Conservation (phyloP, 2,113 vertebrate species). For the Kryptolebias marmoratus region DNA sequence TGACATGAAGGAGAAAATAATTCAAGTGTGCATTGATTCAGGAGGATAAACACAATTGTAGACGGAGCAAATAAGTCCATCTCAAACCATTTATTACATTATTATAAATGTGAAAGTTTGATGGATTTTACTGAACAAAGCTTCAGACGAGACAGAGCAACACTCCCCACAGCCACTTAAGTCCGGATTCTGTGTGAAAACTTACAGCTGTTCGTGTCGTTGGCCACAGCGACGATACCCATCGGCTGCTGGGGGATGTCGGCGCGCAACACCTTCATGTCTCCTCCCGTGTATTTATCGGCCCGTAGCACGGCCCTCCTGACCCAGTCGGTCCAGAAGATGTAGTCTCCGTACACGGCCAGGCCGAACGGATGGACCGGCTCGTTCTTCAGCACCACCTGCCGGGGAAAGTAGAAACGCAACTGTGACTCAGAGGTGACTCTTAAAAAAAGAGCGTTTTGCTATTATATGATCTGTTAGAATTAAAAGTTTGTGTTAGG, state of each 20-base stretch:
- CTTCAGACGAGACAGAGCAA: neutral
- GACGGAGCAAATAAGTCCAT: neutral
- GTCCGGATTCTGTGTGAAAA: conserved; percentile 24
- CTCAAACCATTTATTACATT: neutral
- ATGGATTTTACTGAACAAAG: neutral
- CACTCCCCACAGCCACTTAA: neutral
- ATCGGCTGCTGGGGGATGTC: conserved; percentile 99
- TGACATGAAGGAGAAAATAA: neutral
- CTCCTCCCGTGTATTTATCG: conserved; percentile 92
- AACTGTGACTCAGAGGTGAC: neutral
- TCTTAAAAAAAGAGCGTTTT: too few relatives aligned
- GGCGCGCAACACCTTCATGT: conserved; percentile 93
- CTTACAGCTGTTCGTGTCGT: conserved; percentile 99
- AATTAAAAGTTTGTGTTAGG: neutral
- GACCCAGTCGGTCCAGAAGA: conserved; percentile 99
- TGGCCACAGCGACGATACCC: conserved; percentile 97
- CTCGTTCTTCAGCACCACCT: conserved; percentile 96
- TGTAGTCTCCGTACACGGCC: conserved; percentile 93
- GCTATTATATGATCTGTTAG: neutral
- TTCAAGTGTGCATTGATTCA: conserved; percentile 1
- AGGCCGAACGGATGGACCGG: conserved; percentile 96
- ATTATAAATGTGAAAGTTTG: neutral
- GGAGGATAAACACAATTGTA: neutral
- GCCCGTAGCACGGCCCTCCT: conserved; percentile 93
- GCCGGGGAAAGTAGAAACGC: conserved; percentile 38